Evolutionary conservation across 2,797 vertebrate genomes (phyloP).

Genomic region (Gouania willdenowi): DNA sequence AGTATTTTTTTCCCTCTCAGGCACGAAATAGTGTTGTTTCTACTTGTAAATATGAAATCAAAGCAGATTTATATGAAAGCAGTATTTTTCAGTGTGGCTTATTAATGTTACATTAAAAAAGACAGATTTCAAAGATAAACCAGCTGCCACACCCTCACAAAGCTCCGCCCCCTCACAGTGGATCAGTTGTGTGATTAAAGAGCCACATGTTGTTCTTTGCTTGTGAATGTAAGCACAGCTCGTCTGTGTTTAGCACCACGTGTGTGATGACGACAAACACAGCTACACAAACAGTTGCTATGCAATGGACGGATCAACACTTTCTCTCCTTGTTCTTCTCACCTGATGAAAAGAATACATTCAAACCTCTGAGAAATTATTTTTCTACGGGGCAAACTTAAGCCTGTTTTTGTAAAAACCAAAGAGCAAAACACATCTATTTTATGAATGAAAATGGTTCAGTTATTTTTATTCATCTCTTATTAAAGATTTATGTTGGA

Average conservation of each 20-base stretch:
- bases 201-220: too few species aligned
- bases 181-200: too few species aligned
- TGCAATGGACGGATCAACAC: not conserved
- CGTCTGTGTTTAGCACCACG: too few species aligned
- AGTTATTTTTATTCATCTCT: constrained; percentile 44
- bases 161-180: too few species aligned
- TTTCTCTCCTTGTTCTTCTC: constrained; percentile 17
- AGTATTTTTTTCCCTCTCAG: constrained; percentile 5
- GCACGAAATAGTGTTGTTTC: constrained; percentile 5
- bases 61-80: constrained; percentile 12
- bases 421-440: constrained; percentile 69
- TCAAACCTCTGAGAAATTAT: constrained; percentile 46
- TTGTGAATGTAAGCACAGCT: too few species aligned
- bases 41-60: constrained; percentile 34
- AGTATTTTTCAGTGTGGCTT: constrained; percentile 35
- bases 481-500: constrained; percentile 55
- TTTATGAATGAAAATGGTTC: constrained; percentile 60
- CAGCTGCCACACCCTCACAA: too few species aligned
- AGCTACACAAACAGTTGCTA: too few species aligned
- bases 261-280: too few species aligned
- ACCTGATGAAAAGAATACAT: constrained; percentile 17
- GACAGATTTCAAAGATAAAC: too few species aligned
- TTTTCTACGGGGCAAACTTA: constrained; percentile 63
- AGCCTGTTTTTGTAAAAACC: constrained; percentile 62
- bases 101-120: too few species aligned